phyloP scores from a whole-genome alignment of 92 coral and sea anemone genomes.

The Phenganax subtilis region DNA sequence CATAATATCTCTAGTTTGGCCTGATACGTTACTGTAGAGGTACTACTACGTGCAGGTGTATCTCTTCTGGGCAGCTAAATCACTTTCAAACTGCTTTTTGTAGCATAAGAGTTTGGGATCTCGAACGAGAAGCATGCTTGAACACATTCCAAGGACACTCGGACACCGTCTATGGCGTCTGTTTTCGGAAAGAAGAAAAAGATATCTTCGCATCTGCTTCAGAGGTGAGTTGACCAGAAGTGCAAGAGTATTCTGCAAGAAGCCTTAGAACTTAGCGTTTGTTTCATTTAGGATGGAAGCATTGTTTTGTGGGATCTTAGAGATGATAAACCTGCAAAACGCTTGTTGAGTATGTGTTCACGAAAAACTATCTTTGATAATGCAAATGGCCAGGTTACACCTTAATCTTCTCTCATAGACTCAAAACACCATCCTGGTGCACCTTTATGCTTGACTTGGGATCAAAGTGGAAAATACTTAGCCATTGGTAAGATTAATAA shows the following conservation, averaged over 20 bases:
- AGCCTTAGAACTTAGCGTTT: background rate
- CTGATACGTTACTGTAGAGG: background rate
- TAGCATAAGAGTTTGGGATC: constrained; percentile 89
- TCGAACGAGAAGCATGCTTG: constrained; percentile 69
- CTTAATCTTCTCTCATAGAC: constrained; percentile 40
- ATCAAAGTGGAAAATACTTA: constrained; percentile 67
- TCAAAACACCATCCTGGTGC: constrained; percentile 60
- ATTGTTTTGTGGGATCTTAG: constrained; percentile 88
- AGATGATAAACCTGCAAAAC: constrained; percentile 61
- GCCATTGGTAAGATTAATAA: constrained; percentile 62
- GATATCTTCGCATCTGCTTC: constrained; percentile 86
- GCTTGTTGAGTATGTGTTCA: constrained; percentile 43
- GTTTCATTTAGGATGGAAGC: constrained; percentile 67
- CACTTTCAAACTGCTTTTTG: constrained; percentile 1
- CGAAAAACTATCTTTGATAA: background rate
- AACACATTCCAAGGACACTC: constrained; percentile 82
- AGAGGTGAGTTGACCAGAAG: constrained; percentile 49
- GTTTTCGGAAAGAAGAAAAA: constrained; percentile 74
- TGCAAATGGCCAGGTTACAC: background rate
- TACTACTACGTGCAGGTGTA: background rate
- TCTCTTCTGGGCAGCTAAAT: background rate
- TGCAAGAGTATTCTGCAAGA: too few species aligned
- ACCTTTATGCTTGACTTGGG: constrained; percentile 82
- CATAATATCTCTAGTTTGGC: background rate
- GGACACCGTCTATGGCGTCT: constrained; percentile 70